Evolutionary conservation across 2,797 vertebrate genomes (phyloP).

Genomic region (Malurus leucopterus): DNA sequence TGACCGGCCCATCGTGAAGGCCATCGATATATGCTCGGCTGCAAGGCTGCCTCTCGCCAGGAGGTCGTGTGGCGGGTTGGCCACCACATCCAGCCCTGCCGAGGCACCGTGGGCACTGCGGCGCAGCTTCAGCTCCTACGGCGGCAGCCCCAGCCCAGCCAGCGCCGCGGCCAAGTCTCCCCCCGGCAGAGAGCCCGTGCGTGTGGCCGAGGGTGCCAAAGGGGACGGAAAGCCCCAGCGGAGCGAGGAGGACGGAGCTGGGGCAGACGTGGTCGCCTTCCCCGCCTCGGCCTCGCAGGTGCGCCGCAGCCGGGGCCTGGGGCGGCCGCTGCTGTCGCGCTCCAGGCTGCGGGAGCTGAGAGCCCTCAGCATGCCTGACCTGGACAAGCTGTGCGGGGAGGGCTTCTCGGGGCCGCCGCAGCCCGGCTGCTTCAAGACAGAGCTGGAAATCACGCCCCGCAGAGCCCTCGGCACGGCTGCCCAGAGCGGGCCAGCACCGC

Average conservation of each 20-base stretch:
- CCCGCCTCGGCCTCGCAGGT: conserved; percentile 41
- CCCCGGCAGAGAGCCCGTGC: not conserved
- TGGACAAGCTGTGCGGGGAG: conserved; percentile 85
- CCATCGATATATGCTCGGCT: conserved; percentile 75
- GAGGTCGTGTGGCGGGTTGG: conserved; percentile 77
- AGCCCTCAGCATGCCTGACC: conserved; percentile 90
- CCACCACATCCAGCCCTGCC: not conserved
- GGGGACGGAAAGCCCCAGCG: not conserved
- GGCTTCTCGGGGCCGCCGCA: conserved; percentile 61
- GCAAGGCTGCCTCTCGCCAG: conserved; percentile 76
- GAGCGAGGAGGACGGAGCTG: rapidly evolving
- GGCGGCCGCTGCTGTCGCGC: conserved; percentile 65
- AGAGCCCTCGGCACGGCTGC: not conserved
- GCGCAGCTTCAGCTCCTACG: conserved; percentile 81
- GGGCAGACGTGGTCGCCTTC: not conserved
- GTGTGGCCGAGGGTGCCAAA: not conserved
- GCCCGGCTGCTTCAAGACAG: conserved; percentile 66
- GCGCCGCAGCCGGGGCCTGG: conserved; percentile 71
- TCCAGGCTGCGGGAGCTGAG: conserved; percentile 84
- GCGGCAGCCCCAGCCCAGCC: conserved; percentile 63
- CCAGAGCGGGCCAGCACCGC: not conserved
- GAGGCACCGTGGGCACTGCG: conserved; percentile 66
- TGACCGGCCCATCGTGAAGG: conserved; percentile 78
- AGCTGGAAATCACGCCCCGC: conserved; percentile 71
- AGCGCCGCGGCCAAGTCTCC: conserved; percentile 37